Percentiles rank a stretch among this genome's conserved stretches.
Conservation (phyloP, 1,140 invertebrate genomes). For the Eumaeus atala region DNA sequence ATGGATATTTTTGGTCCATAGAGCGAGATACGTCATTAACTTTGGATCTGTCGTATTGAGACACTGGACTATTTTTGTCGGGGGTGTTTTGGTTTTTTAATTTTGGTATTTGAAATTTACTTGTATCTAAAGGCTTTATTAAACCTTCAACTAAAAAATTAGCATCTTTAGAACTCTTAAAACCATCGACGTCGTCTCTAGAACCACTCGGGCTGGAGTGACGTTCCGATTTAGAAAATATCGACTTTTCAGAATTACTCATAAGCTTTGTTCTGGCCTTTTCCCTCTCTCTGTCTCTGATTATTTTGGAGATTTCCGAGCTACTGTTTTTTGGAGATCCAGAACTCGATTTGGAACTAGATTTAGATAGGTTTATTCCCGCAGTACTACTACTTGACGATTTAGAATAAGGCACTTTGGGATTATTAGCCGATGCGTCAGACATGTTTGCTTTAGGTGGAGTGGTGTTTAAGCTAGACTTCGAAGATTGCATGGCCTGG, state of each 20-base stretch:
- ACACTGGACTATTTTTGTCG: slow-evolving; percentile 58
- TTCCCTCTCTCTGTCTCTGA: slow-evolving; percentile 62
- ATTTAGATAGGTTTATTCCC: slow-evolving; percentile 71
- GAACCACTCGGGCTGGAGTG: slow-evolving; percentile 78
- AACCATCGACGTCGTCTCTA: slow-evolving; percentile 77
- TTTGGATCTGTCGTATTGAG: slow-evolving; percentile 61
- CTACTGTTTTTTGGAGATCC: slow-evolving; percentile 70
- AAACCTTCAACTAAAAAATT: slow-evolving; percentile 81
- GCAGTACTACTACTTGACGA: slow-evolving; percentile 75
- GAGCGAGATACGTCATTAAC: slow-evolving; percentile 58
- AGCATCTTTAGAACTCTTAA: slow-evolving; percentile 74
- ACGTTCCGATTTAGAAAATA: slow-evolving; percentile 78
- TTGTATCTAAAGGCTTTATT: slow-evolving; percentile 85
- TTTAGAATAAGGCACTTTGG: slow-evolving; percentile 76
- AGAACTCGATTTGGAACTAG: slow-evolving; percentile 66
- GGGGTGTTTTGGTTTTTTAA: slow-evolving; percentile 70
- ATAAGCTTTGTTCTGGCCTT: slow-evolving; percentile 69
- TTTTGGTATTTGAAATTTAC: slow-evolving; percentile 90
- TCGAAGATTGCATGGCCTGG: slow-evolving; percentile 71
- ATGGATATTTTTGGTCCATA: slow-evolving; percentile 59
- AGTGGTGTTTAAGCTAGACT: slow-evolving; percentile 60
- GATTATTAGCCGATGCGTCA: slow-evolving; percentile 42
- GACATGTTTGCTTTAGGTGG: slow-evolving; percentile 61
- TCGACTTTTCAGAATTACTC: slow-evolving; percentile 77
- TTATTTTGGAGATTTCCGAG: slow-evolving; percentile 64